A percentile compares a stretch with the other conserved stretches of the same genome.
Conservation (phyloP, 2,113 vertebrate species). For the Galbula dea region DNA sequence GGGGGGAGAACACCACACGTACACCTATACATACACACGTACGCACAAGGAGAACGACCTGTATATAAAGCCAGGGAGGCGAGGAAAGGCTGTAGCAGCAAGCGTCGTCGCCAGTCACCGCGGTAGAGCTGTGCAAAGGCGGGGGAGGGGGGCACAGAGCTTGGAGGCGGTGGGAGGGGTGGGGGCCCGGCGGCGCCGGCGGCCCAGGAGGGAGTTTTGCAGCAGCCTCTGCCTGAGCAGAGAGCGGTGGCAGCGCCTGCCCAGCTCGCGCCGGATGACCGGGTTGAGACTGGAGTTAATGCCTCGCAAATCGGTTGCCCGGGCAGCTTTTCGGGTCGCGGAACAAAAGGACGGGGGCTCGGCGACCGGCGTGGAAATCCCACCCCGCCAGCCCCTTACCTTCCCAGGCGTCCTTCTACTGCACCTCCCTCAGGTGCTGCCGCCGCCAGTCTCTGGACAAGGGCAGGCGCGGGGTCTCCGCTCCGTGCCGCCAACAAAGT, state of each 20-base stretch:
- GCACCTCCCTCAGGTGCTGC: neutral
- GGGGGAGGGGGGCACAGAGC: too few species aligned
- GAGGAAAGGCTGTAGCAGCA: neutral
- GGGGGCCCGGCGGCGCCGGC: too few species aligned
- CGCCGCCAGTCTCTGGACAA: neutral
- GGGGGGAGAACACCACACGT: too few species aligned
- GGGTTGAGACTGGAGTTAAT: neutral
- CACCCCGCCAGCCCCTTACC: neutral
- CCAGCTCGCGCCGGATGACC: too few species aligned
- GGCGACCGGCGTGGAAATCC: neutral
- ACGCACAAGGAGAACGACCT: neutral
- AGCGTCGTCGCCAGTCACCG: neutral
- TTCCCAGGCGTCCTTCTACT: neutral
- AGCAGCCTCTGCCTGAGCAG: neutral
- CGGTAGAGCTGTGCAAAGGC: neutral
- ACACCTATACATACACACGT: neutral
- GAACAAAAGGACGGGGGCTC: neutral
- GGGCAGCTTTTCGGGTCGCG: neutral
- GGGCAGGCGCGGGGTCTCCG: neutral
- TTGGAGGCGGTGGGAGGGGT: too few species aligned
- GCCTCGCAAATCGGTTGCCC: neutral
- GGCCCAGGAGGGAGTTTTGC: neutral
- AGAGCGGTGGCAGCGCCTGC: neutral
- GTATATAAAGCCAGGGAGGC: fast-evolving
- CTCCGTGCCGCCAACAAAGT: neutral